A percentile compares a stretch with the other conserved stretches of the same genome.
Conservation (phyloP, 2,797 vertebrate genomes). For the Euphonia xanthogaster region DNA sequence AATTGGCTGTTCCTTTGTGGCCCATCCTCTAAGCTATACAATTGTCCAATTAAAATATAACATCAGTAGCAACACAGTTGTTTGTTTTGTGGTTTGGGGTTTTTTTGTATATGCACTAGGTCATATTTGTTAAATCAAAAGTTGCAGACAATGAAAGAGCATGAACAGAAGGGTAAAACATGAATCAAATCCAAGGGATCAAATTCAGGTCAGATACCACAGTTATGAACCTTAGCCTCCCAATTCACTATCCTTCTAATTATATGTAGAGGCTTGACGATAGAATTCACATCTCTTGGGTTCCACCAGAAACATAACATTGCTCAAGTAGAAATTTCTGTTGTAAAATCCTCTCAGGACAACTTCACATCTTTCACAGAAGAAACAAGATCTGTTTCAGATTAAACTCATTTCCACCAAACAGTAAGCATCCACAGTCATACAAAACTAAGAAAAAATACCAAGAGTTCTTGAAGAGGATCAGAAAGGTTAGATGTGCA, state of each 20-base stretch:
- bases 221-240: background rate
- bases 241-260: background rate
- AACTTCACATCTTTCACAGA: background rate
- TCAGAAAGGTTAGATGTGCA: background rate
- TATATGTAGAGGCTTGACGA: background rate
- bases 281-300: background rate
- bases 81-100: background rate
- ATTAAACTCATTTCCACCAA: background rate
- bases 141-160: slow-evolving; percentile 24
- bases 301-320: background rate
- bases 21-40: slow-evolving; percentile 45
- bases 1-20: slow-evolving; percentile 74
- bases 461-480: background rate
- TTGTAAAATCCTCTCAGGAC: background rate
- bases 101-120: background rate
- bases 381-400: background rate
- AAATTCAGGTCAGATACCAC: background rate
- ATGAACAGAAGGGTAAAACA: slow-evolving; percentile 35
- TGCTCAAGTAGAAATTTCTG: background rate
- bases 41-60: slow-evolving; percentile 74
- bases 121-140: slow-evolving; percentile 66
- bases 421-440: background rate
- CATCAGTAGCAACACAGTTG: slow-evolving; percentile 55
- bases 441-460: background rate
- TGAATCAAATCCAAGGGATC: background rate